These are phyloP conservation scores for Dryocosmus kuriphilus DNA, from an alignment of 2,888 invertebrate species.

Conservation along the genomic window DNA sequence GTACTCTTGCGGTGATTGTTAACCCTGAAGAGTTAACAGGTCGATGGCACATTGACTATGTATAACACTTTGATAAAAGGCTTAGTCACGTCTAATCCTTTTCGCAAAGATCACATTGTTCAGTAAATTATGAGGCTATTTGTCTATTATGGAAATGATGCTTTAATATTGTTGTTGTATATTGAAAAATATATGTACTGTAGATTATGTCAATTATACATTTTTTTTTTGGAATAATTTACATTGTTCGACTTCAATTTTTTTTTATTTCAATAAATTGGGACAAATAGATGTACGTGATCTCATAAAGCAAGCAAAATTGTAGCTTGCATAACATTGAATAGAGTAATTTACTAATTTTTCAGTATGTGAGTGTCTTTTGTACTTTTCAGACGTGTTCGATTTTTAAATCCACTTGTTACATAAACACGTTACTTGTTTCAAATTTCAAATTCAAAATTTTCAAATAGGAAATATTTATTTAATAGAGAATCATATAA, in stretches of 20 bases:
- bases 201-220: background rate
- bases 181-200: background rate
- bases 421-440: background rate
- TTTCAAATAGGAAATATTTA: no score
- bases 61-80: constrained; percentile 26
- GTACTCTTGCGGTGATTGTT: constrained; percentile 6
- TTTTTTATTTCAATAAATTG: background rate
- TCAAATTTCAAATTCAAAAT: no score
- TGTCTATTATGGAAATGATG: background rate
- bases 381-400: background rate
- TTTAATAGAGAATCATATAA: no score
- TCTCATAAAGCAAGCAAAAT: background rate
- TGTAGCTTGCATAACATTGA: background rate
- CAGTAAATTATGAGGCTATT: background rate
- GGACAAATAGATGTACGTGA: background rate
- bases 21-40: constrained; percentile 34
- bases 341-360: background rate
- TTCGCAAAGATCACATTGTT: constrained; percentile 6
- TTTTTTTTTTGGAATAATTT: background rate
- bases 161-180: background rate
- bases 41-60: constrained; percentile 16
- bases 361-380: background rate
- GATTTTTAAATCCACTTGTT: background rate
- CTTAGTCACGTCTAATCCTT: constrained; percentile 8
- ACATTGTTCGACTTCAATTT: background rate